Evolutionary conservation across 2,797 vertebrate species (phyloP).

Genomic region (Phalloptychus januarius): DNA sequence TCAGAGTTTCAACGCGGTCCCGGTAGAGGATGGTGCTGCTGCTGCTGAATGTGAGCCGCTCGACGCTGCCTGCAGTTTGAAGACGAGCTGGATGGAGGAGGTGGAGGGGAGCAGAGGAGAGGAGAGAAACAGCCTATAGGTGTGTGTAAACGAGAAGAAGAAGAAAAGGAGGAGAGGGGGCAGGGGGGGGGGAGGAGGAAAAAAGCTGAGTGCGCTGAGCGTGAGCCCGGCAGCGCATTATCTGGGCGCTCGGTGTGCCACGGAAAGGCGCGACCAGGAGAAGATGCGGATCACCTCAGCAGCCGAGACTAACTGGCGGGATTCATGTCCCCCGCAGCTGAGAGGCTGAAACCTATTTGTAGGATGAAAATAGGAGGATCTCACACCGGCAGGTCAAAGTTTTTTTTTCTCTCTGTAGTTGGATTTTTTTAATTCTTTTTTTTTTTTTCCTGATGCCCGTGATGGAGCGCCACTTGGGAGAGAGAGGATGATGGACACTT

Average conservation of each 20-base stretch:
- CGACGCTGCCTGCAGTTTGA: constrained; percentile 45
- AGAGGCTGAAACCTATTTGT: constrained; percentile 52
- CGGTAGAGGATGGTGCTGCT: constrained; percentile 41
- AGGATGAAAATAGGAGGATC: constrained; percentile 22
- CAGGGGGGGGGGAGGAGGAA: neutral
- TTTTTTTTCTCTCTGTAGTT: constrained; percentile 17
- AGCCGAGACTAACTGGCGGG: constrained; percentile 68
- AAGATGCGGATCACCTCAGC: constrained; percentile 58
- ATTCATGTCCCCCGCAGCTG: constrained; percentile 66
- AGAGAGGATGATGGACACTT: constrained; percentile 71
- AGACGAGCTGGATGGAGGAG: constrained; percentile 27
- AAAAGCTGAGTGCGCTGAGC: constrained; percentile 69
- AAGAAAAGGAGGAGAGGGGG: neutral
- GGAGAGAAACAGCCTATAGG: constrained; percentile 38
- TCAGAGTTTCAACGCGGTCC: constrained; percentile 49
- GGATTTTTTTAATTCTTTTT: neutral
- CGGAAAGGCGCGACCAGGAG: constrained; percentile 49
- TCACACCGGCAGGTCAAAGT: constrained; percentile 10
- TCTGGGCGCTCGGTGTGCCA: constrained; percentile 66
- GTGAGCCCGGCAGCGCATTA: constrained; percentile 75
- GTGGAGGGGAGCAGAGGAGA: neutral
- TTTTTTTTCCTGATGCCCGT: constrained; percentile 34
- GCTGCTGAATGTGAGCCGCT: constrained; percentile 36
- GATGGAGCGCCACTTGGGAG: constrained; percentile 65
- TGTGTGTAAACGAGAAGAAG: constrained; percentile 19